These are phyloP conservation scores for Buathra laborator DNA, from an alignment of 2,888 invertebrate species.

Conservation along the genomic window DNA sequence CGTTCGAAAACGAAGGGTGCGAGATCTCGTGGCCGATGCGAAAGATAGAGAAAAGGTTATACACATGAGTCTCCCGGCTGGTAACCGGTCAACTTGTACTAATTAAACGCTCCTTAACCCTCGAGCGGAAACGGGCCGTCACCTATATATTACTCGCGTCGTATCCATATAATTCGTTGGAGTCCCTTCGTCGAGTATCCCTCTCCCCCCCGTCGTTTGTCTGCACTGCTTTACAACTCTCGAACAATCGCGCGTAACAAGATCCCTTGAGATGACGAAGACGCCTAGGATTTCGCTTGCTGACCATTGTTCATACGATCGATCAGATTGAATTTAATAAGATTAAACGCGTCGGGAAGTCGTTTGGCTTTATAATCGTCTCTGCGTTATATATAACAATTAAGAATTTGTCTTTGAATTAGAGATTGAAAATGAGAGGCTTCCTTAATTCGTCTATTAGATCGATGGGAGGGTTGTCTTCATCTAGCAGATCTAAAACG, in stretches of 20 bases:
- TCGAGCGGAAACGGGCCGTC: slow-evolving; percentile 76
- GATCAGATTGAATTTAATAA: slow-evolving; percentile 68
- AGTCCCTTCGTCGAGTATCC: slow-evolving; percentile 54
- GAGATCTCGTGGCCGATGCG: slow-evolving; percentile 63
- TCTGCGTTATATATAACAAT: too few species aligned
- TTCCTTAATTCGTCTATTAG: slow-evolving; percentile 6
- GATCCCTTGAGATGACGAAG: not conserved
- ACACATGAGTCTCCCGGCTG: not conserved
- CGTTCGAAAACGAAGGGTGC: slow-evolving; percentile 49
- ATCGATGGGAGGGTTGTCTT: slow-evolving; percentile 18
- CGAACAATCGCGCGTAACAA: slow-evolving; percentile 50
- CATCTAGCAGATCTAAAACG: slow-evolving; percentile 7
- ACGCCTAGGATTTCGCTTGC: not conserved
- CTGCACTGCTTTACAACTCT: slow-evolving; percentile 32
- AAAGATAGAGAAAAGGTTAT: slow-evolving; percentile 45
- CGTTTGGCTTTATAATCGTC: slow-evolving; percentile 25
- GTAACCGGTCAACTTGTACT: slow-evolving; percentile 72
- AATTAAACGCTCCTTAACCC: slow-evolving; percentile 82
- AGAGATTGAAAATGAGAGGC: not conserved
- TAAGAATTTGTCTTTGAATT: too few species aligned
- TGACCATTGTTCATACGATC: slow-evolving; percentile 44
- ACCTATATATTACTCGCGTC: slow-evolving; percentile 67
- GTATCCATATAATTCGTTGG: slow-evolving; percentile 53
- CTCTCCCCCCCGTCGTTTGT: slow-evolving; percentile 25
- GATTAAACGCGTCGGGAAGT: slow-evolving; percentile 58